Percentiles rank a stretch among this genome's conserved stretches.
Conservation (phyloP, 2,113 vertebrate species). For the Sylvilagus bachmani region DNA sequence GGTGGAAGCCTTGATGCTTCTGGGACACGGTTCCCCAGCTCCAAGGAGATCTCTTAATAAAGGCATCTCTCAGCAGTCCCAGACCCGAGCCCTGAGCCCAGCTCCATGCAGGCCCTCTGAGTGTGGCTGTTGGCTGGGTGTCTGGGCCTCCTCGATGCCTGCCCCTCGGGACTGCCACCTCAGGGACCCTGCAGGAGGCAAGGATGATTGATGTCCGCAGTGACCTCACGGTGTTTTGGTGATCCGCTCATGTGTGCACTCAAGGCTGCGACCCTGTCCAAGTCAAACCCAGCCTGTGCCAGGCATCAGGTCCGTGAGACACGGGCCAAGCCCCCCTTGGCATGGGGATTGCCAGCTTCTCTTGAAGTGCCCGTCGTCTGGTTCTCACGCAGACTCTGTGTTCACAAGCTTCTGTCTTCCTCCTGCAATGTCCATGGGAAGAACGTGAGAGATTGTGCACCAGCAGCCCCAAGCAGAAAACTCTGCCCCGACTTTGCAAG, state of each 20-base stretch:
- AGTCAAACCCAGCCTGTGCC: conserved; percentile 79
- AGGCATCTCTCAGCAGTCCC: background rate
- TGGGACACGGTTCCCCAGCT: background rate
- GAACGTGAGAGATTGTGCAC: background rate
- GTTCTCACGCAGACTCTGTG: conserved; percentile 38
- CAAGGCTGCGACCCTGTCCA: conserved; percentile 80
- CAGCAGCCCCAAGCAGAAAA: background rate
- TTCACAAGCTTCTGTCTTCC: conserved; percentile 67
- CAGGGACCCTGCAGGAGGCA: background rate
- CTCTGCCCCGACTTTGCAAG: background rate
- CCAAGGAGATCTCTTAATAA: background rate
- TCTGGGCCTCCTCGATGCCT: background rate
- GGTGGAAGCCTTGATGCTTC: background rate
- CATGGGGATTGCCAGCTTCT: accelerated
- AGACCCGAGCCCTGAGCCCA: no score
- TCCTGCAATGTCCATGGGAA: conserved; percentile 59
- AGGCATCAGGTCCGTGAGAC: conserved; percentile 80
- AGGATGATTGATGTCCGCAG: conserved; percentile 33
- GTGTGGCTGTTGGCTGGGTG: background rate
- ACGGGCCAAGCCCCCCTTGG: conserved; percentile 73
- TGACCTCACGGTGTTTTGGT: conserved; percentile 71
- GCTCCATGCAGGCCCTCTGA: background rate
- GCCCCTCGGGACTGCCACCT: background rate
- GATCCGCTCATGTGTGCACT: conserved; percentile 71
- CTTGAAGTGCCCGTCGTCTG: background rate